Conservation (phyloP, 2,113 vertebrate species). For the Globicephala melas region DNA sequence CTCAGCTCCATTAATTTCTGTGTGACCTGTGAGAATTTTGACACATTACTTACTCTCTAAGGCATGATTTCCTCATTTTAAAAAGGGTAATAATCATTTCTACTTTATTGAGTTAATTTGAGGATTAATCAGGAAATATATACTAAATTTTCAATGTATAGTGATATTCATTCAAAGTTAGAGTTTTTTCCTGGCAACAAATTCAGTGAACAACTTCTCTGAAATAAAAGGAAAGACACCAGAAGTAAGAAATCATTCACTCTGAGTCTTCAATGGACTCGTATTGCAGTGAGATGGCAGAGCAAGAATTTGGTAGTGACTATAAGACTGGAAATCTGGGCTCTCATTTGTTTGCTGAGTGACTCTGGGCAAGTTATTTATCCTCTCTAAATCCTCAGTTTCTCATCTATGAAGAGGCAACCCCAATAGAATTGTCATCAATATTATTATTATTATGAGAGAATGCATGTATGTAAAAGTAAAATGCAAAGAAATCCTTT, state of each 20-base stretch:
- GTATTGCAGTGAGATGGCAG: accelerated
- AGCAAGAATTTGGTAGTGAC: neutral
- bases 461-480: neutral
- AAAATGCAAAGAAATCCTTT: neutral
- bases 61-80: neutral
- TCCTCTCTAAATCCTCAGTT: neutral
- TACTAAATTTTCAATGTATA: neutral
- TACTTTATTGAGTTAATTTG: neutral
- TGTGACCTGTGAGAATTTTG: neutral
- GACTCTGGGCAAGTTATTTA: neutral
- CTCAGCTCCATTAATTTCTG: neutral
- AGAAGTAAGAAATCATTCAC: neutral
- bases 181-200: neutral
- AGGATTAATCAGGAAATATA: neutral
- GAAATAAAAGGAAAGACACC: neutral
- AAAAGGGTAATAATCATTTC: neutral
- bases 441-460: neutral
- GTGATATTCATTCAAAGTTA: neutral
- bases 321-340: neutral
- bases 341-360: neutral
- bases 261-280: neutral
- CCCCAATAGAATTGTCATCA: neutral
- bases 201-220: neutral
- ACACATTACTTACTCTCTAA: neutral
- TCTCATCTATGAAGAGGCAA: neutral